Base-by-base conservation (phyloP, 1,140 invertebrate species). In the Drosophila persimilis region DNA sequence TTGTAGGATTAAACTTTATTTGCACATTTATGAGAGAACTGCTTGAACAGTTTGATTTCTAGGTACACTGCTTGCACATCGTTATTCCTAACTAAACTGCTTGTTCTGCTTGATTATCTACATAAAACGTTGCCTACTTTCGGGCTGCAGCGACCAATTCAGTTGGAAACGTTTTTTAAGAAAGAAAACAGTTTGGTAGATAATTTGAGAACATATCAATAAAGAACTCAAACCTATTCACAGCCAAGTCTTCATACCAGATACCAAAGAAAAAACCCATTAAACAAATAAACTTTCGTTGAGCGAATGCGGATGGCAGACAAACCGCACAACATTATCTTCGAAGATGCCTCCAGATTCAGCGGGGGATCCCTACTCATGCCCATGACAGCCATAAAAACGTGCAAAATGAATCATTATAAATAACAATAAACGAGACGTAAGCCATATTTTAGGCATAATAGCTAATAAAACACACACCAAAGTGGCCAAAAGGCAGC, bases 371-470 rank as follows among this genome's bases (percentile, higher is more conserved):
- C 71, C 79, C 75, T 66, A 62, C 44, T 72, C 70, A 72, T 13
- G 51, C 69, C 56, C 78, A 51, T 62, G 73, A 61, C 75, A 84
- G 69, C 80, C 80, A 85, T 84, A 85, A 84, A 85, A 85, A 83
- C 64, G 79, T 80, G 80, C 73, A 80, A 84, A 84, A 84, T 80
- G 80, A 80, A 84, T 80, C 80, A 85, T 85, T 85, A 84, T 84
- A 84, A 84, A 84, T 84, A 84, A 84, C 80, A 84, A 84, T 84
- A 84, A 84, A 85, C 76, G 76, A 78, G 72, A 84, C 80, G 80
- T 84, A 85, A 71, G 80, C 81, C 80, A 85, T 85, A 85, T 86
- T 85, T 85, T 74, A 85, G 57, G 51, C 80, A 85, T 85, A 86
- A 85, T 85, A 85, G 80, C 81, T 80, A 85, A 85, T 85, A 85